A percentile compares a stretch with the other conserved stretches of the same genome.
Evolutionary conservation across 2,888 invertebrate genomes (phyloP).

Genomic region (Ophioninae sp.): DNA sequence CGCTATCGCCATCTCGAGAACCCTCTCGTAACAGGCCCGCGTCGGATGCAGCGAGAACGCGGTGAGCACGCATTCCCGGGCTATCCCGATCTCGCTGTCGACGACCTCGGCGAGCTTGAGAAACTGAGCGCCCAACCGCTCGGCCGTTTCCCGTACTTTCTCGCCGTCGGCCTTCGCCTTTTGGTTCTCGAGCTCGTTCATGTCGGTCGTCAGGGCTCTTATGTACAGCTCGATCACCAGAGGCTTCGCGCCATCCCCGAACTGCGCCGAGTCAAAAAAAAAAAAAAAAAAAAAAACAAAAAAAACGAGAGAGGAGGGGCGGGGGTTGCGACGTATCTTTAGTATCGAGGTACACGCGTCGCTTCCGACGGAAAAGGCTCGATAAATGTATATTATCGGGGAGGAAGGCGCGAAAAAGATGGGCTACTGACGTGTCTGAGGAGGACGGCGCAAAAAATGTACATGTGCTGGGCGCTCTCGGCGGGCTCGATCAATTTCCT

Average conservation of each 20-base stretch:
- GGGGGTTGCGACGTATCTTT: too few species aligned
- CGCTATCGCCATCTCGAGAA: conserved; percentile 82
- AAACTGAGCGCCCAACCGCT: conserved; percentile 84
- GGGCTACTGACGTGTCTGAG: conserved; percentile 78
- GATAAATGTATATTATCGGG: too few species aligned
- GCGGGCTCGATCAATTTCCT: conserved; percentile 83
- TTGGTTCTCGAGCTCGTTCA: conserved; percentile 88
- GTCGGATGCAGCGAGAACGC: conserved; percentile 90
- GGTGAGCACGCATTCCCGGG: conserved; percentile 88
- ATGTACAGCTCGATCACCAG: conserved; percentile 89
- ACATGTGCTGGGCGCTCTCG: conserved; percentile 86
- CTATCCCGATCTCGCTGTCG: conserved; percentile 83
- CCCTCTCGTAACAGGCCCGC: conserved; percentile 83
- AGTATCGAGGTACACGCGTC: not conserved
- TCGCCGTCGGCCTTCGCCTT: conserved; percentile 83
- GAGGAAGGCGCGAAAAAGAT: not conserved
- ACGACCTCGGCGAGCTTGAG: conserved; percentile 85
- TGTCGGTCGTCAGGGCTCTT: conserved; percentile 88
- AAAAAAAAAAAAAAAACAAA: conserved; percentile 12
- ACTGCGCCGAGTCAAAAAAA: conserved; percentile 77
- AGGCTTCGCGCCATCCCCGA: conserved; percentile 83
- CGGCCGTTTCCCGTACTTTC: conserved; percentile 83
- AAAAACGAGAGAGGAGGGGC: not conserved
- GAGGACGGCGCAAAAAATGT: conserved; percentile 84
- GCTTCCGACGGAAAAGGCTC: too few species aligned